A percentile compares a stretch with the other conserved stretches of the same genome.
These are phyloP conservation scores for Plectus sambesii DNA, from an alignment of 1,140 invertebrate genomes.

Conservation along the genomic window DNA sequence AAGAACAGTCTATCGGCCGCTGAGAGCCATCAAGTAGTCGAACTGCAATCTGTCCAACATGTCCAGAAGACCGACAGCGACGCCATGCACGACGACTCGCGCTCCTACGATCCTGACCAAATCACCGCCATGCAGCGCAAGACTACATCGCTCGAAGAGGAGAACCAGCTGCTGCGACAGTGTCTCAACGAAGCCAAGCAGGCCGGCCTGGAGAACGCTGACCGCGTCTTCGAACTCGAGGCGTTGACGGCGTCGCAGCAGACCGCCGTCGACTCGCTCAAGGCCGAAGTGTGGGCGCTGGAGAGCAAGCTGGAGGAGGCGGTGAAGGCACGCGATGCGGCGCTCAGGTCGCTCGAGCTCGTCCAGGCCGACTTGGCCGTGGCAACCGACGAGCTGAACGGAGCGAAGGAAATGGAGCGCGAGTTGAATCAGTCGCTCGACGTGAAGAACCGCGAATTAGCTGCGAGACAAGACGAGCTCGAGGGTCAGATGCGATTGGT, in stretches of 20 bases:
- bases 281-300: slow-evolving; percentile 24
- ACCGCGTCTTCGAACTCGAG: slow-evolving; percentile 11
- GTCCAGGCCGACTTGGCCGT: no score
- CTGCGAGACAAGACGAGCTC: no score
- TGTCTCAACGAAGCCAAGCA: slow-evolving; percentile 8
- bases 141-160: background rate
- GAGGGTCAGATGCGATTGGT: no score
- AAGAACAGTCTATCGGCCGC: slow-evolving; percentile 16
- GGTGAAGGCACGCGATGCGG: no score
- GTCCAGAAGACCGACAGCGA: slow-evolving; percentile 1
- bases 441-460: no score
- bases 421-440: no score
- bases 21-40: slow-evolving; percentile 11
- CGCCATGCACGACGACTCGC: background rate
- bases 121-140: slow-evolving; percentile 1
- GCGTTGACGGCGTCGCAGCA: slow-evolving; percentile 24
- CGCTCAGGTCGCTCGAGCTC: no score
- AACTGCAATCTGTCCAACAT: slow-evolving; percentile 2
- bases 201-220: slow-evolving; percentile 5
- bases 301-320: slow-evolving; percentile 24
- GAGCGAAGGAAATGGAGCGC: no score
- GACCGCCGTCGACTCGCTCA: slow-evolving; percentile 21
- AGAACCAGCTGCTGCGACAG: slow-evolving; percentile 10
- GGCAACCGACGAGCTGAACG: no score
- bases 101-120: slow-evolving; percentile 7